Percentiles rank a stretch among this genome's conserved stretches.
Conservation (phyloP, 2,888 invertebrate species). For the Pemphredon lugubris region DNA sequence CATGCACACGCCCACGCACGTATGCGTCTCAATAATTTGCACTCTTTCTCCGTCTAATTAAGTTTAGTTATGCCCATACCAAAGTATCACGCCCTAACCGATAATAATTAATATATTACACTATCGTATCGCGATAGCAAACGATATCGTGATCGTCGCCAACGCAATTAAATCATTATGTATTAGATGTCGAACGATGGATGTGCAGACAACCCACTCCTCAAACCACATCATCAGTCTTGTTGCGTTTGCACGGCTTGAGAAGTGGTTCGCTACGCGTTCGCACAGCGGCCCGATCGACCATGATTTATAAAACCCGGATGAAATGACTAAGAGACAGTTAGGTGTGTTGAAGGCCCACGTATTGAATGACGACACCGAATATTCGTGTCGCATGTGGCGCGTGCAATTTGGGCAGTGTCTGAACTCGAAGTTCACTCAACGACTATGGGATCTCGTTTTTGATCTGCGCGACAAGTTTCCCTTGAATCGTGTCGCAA, state of each 20-base stretch:
- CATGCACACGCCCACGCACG: background rate
- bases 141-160: constrained; percentile 31
- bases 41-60: constrained; percentile 61
- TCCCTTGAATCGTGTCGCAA: no score
- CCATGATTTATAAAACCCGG: constrained; percentile 41
- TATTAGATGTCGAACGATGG: constrained; percentile 46
- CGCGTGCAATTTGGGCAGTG: constrained; percentile 39
- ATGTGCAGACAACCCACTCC: constrained; percentile 45
- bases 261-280: constrained; percentile 45
- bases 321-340: constrained; percentile 54
- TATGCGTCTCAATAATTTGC: constrained; percentile 6
- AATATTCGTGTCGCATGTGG: constrained; percentile 54
- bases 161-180: constrained; percentile 51
- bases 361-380: constrained; percentile 62
- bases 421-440: constrained; percentile 50
- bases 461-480: background rate
- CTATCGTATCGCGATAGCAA: constrained; percentile 51
- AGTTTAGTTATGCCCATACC: constrained; percentile 72
- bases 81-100: constrained; percentile 71
- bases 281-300: constrained; percentile 29
- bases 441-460: background rate
- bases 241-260: constrained; percentile 69
- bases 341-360: constrained; percentile 61
- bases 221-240: constrained; percentile 69
- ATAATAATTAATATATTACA: constrained; percentile 61